Percentiles rank a stretch among this genome's conserved stretches.
These are phyloP conservation scores for Rhagonycha lutea DNA, from an alignment of 2,888 invertebrate species.

Conservation along the genomic window DNA sequence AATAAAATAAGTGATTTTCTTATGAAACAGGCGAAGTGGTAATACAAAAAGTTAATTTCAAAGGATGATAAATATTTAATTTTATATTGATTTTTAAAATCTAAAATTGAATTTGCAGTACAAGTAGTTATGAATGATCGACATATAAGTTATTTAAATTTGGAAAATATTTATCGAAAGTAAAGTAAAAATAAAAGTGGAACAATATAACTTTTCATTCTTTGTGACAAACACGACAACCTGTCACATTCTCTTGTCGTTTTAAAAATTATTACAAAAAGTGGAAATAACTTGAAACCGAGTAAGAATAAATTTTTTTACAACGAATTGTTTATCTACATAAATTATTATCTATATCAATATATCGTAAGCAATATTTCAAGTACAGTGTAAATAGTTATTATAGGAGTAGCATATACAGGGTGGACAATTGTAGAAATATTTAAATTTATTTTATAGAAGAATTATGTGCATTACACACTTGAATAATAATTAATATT, in stretches of 20 bases:
- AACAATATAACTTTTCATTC: not conserved
- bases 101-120: not conserved
- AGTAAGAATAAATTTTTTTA: not conserved
- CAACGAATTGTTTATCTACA: not conserved
- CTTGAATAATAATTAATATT: not conserved
- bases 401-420: not conserved
- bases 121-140: not conserved
- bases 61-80: too few species aligned
- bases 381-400: not conserved
- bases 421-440: not conserved
- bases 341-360: not conserved
- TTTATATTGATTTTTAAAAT: not conserved
- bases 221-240: not conserved
- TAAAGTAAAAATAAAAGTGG: not conserved
- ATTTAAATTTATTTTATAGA: too few species aligned
- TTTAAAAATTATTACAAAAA: not conserved
- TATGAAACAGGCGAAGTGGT: not conserved
- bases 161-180: not conserved
- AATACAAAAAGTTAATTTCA: not conserved
- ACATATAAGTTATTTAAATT: not conserved
- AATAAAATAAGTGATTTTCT: not conserved
- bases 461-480: not conserved
- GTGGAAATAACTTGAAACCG: not conserved
- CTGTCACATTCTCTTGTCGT: not conserved
- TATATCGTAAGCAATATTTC: not conserved